Evolutionary conservation across 92 coral and sea anemone genomes (phyloP).

Genomic region (Porites rus): DNA sequence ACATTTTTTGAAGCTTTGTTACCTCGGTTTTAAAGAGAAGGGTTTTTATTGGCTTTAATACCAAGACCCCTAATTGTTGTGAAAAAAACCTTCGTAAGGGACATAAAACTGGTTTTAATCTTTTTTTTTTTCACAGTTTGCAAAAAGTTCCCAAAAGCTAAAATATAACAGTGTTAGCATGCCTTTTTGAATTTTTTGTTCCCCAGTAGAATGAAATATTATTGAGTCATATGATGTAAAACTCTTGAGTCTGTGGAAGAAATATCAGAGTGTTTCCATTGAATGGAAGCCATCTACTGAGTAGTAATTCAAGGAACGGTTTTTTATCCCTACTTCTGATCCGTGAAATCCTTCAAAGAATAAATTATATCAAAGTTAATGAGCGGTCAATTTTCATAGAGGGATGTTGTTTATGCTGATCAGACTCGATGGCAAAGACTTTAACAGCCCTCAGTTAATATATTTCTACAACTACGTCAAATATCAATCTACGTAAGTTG

Average conservation of each 20-base stretch:
- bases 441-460: not conserved
- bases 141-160: no score
- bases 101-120: no score
- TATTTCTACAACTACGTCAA: not conserved
- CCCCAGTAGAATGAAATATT: not conserved
- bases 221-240: not conserved
- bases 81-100: no score
- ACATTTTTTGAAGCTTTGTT: no score
- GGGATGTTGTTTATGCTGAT: no score
- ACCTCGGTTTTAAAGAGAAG: no score
- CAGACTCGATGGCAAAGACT: not conserved
- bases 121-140: no score
- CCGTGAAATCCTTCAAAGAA: no score
- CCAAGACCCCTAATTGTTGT: no score
- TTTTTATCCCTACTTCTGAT: not conserved
- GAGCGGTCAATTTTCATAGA: no score
- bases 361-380: no score
- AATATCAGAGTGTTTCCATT: not conserved
- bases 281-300: not conserved
- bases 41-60: no score
- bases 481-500: constrained; percentile 12
- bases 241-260: not conserved
- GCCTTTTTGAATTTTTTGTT: not conserved
- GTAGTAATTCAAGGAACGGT: not conserved
- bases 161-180: not conserved